phyloP scores from a whole-genome alignment of 2,797 vertebrate species.

The Pipistrellus pygmaeus region DNA sequence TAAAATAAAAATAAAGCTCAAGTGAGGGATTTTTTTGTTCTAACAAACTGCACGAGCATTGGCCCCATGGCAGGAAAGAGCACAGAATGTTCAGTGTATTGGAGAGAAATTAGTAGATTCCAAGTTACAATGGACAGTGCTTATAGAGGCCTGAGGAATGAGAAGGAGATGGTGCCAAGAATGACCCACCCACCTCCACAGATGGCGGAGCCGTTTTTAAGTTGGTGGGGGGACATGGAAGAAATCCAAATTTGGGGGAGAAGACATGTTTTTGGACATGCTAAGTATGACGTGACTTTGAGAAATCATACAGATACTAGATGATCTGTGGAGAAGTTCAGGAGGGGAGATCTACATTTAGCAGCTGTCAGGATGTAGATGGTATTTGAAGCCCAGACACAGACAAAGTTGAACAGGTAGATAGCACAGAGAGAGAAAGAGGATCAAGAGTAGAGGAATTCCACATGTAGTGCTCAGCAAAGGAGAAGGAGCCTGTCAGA shows the following conservation, averaged over 20 bases:
- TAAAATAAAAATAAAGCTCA: neutral
- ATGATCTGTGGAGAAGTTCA: neutral
- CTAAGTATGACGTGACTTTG: neutral
- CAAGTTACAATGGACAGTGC: neutral
- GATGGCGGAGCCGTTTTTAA: neutral
- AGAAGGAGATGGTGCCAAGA: neutral
- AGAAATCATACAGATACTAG: neutral
- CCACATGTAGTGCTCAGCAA: neutral
- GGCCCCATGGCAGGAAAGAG: constrained; percentile 7
- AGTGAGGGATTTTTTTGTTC: neutral
- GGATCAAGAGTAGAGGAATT: neutral
- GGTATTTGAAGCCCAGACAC: neutral
- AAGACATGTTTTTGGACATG: neutral
- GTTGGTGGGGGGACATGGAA: neutral
- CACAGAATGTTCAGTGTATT: neutral
- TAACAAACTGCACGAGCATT: neutral
- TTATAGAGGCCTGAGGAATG: neutral
- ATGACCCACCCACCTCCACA: neutral
- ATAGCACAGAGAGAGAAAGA: neutral
- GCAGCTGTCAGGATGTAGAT: neutral
- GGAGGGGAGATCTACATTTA: neutral
- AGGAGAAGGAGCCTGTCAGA: neutral
- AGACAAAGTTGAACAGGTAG: neutral
- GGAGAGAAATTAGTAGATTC: neutral
- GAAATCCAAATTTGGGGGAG: neutral